Conservation (phyloP, 2,888 invertebrate species). For the Drosophila diplacantha region DNA sequence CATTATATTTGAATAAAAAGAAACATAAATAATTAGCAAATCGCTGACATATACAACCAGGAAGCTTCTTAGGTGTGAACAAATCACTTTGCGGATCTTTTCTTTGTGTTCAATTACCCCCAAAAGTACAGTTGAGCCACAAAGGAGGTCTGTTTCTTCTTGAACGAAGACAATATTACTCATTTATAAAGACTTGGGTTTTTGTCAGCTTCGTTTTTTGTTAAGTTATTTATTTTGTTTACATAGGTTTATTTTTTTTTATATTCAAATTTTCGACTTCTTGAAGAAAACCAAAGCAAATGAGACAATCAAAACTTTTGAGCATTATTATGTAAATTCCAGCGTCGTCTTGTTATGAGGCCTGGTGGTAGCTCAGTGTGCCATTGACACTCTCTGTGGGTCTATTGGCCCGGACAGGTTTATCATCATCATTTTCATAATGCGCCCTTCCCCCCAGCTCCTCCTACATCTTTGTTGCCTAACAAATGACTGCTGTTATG, state of each 20-base stretch:
- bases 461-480: conserved; percentile 24
- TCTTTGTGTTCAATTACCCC: conserved; percentile 49
- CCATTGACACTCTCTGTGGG: conserved; percentile 55
- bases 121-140: conserved; percentile 57
- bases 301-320: conserved; percentile 27
- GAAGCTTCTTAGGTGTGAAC: conserved; percentile 29
- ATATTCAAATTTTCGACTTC: conserved; percentile 56
- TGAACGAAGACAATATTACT: conserved; percentile 37
- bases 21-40: conserved; percentile 17
- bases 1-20: background rate
- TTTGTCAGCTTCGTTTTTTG: conserved; percentile 36
- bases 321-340: conserved; percentile 66
- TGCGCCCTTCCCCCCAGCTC: conserved; percentile 12
- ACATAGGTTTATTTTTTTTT: conserved; percentile 39
- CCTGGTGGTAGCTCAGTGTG: conserved; percentile 32
- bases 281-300: conserved; percentile 39
- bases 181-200: conserved; percentile 44
- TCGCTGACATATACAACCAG: conserved; percentile 1
- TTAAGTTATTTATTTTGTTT: conserved; percentile 47
- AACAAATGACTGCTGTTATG: conserved; percentile 58
- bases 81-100: conserved; percentile 8
- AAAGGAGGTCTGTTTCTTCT: conserved; percentile 14
- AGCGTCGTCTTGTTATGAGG: conserved; percentile 5
- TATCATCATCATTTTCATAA: conserved; percentile 51
- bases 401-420: conserved; percentile 60